Base-by-base conservation (phyloP, 2,797 vertebrate species). In the Xerus rutilus region DNA sequence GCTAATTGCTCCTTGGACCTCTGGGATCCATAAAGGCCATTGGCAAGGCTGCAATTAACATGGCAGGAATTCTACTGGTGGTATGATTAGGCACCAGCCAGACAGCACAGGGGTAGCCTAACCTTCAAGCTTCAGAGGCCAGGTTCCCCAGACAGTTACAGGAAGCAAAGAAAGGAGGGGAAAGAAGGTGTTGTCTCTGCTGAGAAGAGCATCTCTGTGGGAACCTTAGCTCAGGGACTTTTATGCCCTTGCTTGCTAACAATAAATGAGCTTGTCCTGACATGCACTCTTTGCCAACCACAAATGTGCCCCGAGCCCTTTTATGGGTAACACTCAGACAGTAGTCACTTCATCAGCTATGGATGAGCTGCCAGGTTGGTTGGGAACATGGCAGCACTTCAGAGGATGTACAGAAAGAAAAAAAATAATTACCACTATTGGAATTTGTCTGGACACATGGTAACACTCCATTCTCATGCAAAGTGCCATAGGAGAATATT, bases 21-120 rank as follows among this genome's bases (percentile, higher is more conserved):
- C 84, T 93, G 28, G 86, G 32, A 97, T 59, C 7, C 81, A 2
- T 43, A 93, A 88, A 95, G 78, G 43, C 90, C 25, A 18, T 2
- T 69, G 52, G 70, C 86, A 93, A 79, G 7, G 1, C 90, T 91
- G 74, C 2, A 67, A n/a, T 18, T 17, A 20, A 85, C 0, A 3
- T 65, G 14, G 52, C 77, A 86, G 52, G 62, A 64, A 30, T 87
- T 47, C 20, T 39, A 39, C 30, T 47, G 54, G 54, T 18, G 1
- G 32, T n/a, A 7, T 35, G 43, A 43, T 18, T 25, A 45, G 79
- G 76, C 4, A n/a, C 10, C 65, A 89, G 6, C 3, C 17, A 79
- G 11, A 64, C 1, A 47, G 28, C 17, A 87, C 54, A 39, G 35
- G 95, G 52, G 54, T n/a, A 28, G 5, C 18, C 39, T 30, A 62